phyloP scores from a whole-genome alignment of 1,140 invertebrate genomes.

The Spodoptera frugiperda region DNA sequence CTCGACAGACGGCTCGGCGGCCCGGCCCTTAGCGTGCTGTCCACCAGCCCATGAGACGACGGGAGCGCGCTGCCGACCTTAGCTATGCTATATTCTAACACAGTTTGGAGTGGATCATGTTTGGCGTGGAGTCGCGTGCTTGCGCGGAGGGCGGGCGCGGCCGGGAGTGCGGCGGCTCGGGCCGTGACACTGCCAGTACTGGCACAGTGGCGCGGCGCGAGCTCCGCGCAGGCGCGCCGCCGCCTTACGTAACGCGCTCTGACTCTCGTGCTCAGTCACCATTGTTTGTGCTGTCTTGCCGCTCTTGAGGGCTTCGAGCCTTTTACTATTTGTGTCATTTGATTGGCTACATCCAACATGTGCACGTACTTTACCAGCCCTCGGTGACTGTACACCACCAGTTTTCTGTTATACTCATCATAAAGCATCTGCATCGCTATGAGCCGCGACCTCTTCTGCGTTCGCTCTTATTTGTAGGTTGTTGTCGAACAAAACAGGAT shows the following conservation, averaged over 20 bases:
- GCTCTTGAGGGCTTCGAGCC: too few relatives aligned
- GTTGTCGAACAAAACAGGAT: too few relatives aligned
- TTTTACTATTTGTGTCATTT: too few relatives aligned
- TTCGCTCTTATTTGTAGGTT: too few relatives aligned
- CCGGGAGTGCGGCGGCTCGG: neutral
- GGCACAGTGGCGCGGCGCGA: neutral
- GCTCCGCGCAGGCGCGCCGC: constrained; percentile 1
- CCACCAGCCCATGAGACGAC: neutral
- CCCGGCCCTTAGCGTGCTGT: neutral
- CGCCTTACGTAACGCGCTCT: constrained; percentile 5
- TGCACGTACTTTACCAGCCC: too few relatives aligned
- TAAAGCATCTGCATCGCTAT: too few relatives aligned
- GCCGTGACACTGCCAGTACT: neutral
- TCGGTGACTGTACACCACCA: too few relatives aligned
- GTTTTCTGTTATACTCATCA: too few relatives aligned
- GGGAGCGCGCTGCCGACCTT: neutral
- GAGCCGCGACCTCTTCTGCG: too few relatives aligned
- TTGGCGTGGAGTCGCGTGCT: neutral
- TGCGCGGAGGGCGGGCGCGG: neutral
- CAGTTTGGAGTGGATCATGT: neutral
- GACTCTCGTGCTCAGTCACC: neutral
- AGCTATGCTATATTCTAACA: neutral
- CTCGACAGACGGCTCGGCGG: constrained; percentile 20
- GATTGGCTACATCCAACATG: too few relatives aligned
- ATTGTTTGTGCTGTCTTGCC: neutral